phyloP scores from a whole-genome alignment of 2,888 invertebrate species.

The Craniophora ligustri region DNA sequence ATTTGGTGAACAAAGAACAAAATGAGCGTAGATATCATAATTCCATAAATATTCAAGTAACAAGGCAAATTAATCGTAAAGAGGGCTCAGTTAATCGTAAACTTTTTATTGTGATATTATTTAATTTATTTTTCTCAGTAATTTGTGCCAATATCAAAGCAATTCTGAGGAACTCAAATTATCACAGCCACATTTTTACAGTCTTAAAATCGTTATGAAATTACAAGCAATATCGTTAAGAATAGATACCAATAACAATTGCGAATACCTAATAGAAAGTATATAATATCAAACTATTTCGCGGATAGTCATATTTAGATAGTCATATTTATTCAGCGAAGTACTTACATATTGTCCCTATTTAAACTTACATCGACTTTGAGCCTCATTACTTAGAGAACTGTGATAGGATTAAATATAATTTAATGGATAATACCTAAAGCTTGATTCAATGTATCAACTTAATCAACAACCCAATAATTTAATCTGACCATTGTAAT shows the following conservation, averaged over 20 bases:
- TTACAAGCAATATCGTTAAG: conserved; percentile 32
- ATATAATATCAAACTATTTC: not conserved
- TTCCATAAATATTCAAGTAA: not conserved
- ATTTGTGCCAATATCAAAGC: not conserved
- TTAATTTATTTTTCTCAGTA: not conserved
- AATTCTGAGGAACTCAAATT: conserved; percentile 8
- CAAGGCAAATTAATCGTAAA: not conserved
- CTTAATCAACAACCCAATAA: too few species aligned
- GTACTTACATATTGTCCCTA: not conserved
- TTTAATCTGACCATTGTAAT: too few species aligned
- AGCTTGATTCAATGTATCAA: too few species aligned
- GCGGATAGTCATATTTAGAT: conserved; percentile 1
- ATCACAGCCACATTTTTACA: conserved; percentile 4
- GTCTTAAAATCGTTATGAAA: conserved; percentile 8
- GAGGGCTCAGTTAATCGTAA: not conserved
- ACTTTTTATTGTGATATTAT: not conserved
- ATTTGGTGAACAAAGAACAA: too few species aligned
- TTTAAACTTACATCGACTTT: too few species aligned
- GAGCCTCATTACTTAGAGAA: too few species aligned
- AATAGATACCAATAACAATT: conserved; percentile 12
- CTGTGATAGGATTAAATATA: too few species aligned
- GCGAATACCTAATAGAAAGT: conserved; percentile 1
- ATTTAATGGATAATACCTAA: too few species aligned
- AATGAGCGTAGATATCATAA: too few species aligned
- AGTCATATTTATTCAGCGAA: not conserved